Percentiles rank a stretch among this genome's conserved stretches.
phyloP scores from a whole-genome alignment of 2,888 invertebrate species.

The Netelia virgata region DNA sequence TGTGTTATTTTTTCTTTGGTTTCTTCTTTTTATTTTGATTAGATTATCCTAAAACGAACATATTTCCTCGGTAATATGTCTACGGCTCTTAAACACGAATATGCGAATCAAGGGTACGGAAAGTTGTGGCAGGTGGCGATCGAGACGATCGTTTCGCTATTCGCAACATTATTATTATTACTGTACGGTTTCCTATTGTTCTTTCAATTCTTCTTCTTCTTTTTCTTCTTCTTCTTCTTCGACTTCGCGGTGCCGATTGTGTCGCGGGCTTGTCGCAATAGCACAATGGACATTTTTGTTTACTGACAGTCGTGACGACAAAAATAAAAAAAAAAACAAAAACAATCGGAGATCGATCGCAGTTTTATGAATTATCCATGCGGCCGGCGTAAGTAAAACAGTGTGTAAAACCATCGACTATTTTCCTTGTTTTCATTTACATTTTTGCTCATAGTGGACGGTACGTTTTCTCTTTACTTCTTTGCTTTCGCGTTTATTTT shows the following conservation, averaged over 20 bases:
- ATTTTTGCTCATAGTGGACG: slow-evolving; percentile 41
- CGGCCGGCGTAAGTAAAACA: not conserved
- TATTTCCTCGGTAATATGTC: slow-evolving; percentile 78
- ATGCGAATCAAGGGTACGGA: slow-evolving; percentile 75
- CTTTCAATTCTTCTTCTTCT: not conserved
- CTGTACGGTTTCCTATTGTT: not conserved
- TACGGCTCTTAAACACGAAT: slow-evolving; percentile 79
- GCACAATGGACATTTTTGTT: not conserved
- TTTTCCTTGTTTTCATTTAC: not conserved
- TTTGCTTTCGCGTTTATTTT: slow-evolving; percentile 52
- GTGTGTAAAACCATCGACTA: not conserved
- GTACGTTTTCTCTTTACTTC: slow-evolving; percentile 44
- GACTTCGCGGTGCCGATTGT: no score
- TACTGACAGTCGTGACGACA: not conserved
- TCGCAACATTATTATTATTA: not conserved
- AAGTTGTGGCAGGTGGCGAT: slow-evolving; percentile 54
- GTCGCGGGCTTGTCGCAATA: no score
- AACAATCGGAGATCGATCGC: slow-evolving; percentile 12
- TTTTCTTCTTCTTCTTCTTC: no score
- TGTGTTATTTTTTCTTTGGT: slow-evolving; percentile 67
- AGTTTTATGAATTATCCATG: not conserved
- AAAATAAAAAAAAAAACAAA: not conserved
- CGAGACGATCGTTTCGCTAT: not conserved
- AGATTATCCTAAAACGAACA: slow-evolving; percentile 82
- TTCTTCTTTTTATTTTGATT: slow-evolving; percentile 74